Evolutionary conservation across 2,888 invertebrate genomes (phyloP).

Genomic region (Apodemia mormo): DNA sequence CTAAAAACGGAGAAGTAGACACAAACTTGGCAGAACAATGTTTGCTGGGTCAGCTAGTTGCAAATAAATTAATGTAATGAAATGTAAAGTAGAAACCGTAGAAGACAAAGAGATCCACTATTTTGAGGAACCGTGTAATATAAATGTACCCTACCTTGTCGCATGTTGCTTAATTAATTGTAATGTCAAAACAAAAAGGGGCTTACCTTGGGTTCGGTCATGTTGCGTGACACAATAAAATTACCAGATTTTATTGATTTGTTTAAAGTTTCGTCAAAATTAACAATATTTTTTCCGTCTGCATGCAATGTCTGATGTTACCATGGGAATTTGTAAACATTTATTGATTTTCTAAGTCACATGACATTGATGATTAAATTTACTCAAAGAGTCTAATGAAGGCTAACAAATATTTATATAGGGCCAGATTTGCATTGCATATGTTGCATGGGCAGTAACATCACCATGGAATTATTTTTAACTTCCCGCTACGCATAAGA

Average conservation of each 20-base stretch:
- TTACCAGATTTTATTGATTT: slow-evolving; percentile 71
- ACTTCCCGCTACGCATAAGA: too few relatives aligned
- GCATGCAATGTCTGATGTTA: slow-evolving; percentile 59
- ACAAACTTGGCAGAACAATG: too few relatives aligned
- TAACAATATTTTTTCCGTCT: slow-evolving; percentile 62
- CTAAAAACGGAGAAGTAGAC: too few relatives aligned
- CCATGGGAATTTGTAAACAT: slow-evolving; percentile 55
- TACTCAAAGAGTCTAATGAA: too few relatives aligned
- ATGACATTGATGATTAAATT: background rate
- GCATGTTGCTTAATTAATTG: slow-evolving; percentile 72
- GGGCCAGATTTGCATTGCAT: too few relatives aligned
- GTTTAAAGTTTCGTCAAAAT: slow-evolving; percentile 62
- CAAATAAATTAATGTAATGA: too few relatives aligned
- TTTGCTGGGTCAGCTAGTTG: too few relatives aligned
- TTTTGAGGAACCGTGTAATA: background rate
- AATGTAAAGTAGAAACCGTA: too few relatives aligned
- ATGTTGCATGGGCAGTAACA: too few relatives aligned
- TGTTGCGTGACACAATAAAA: slow-evolving; percentile 71
- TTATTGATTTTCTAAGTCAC: slow-evolving; percentile 45
- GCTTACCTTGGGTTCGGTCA: slow-evolving; percentile 70
- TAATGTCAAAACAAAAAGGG: slow-evolving; percentile 52
- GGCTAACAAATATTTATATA: too few relatives aligned
- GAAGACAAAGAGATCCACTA: background rate
- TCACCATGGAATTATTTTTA: too few relatives aligned
- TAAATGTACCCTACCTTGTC: slow-evolving; percentile 33